Conservation (phyloP, 2,888 invertebrate genomes). For the Polydrusus tereticollis region DNA sequence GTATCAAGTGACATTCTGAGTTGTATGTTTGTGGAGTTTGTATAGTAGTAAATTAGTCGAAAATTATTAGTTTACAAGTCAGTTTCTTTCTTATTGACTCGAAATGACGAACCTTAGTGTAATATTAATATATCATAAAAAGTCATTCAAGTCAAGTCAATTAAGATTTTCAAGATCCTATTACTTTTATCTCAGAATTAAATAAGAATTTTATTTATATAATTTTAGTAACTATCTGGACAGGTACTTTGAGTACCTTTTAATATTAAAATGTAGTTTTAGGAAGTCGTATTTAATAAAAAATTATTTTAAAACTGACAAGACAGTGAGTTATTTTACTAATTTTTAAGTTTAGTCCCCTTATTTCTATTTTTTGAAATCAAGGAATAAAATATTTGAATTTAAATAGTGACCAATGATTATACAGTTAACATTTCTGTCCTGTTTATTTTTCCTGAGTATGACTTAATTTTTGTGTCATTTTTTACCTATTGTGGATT, state of each 20-base stretch:
- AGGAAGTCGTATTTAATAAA: slow-evolving; percentile 44
- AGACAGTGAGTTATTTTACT: slow-evolving; percentile 33
- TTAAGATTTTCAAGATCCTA: slow-evolving; percentile 6
- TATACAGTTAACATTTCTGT: slow-evolving; percentile 12
- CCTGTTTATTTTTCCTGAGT: slow-evolving; percentile 40
- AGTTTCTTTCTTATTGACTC: not conserved
- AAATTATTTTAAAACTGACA: slow-evolving; percentile 35
- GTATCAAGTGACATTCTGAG: slow-evolving; percentile 22
- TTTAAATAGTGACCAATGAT: not conserved
- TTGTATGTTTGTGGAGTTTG: slow-evolving; percentile 38
- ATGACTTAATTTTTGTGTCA: slow-evolving; percentile 33
- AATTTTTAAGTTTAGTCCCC: slow-evolving; percentile 5
- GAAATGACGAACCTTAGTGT: slow-evolving; percentile 8
- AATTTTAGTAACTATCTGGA: slow-evolving; percentile 25
- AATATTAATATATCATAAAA: slow-evolving; percentile 2
- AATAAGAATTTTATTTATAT: slow-evolving; percentile 36
- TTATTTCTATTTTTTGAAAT: slow-evolving; percentile 18
- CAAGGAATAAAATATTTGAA: not conserved
- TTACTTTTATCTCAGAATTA: slow-evolving; percentile 21
- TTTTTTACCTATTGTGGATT: not conserved
- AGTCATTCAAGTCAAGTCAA: slow-evolving; percentile 15
- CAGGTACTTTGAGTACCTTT: slow-evolving; percentile 43
- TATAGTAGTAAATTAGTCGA: slow-evolving; percentile 37
- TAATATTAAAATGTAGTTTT: slow-evolving; percentile 39
- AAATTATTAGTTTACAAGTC: slow-evolving; percentile 6